Evolutionary conservation across 2,797 vertebrate genomes (phyloP).

Genomic region (Limosa lapponica): DNA sequence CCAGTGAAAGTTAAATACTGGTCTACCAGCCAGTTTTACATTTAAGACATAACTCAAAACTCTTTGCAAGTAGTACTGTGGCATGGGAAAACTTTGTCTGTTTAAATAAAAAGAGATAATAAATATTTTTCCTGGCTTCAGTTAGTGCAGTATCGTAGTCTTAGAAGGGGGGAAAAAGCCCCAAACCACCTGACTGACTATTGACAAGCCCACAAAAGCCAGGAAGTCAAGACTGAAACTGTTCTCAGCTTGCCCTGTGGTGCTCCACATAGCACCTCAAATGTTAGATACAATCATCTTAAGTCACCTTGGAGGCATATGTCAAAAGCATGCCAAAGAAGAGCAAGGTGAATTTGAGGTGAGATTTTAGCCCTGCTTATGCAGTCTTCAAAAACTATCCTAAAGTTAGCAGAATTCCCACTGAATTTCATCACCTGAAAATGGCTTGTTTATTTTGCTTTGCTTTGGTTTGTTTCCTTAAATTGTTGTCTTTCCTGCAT

Average conservation of each 20-base stretch:
- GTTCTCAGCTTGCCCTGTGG: neutral
- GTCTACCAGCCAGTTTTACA: conserved; percentile 10
- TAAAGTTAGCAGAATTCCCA: neutral
- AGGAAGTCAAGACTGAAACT: neutral
- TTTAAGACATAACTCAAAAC: conserved; percentile 1
- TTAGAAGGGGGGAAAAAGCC: neutral
- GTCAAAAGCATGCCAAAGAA: neutral
- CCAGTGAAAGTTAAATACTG: conserved; percentile 46
- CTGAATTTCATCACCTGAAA: neutral
- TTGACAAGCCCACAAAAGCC: neutral
- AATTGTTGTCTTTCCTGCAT: neutral
- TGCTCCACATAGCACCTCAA: neutral
- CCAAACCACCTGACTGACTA: neutral
- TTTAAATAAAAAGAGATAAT: conserved; percentile 4
- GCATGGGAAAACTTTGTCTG: neutral
- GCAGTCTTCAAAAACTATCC: neutral
- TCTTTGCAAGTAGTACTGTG: neutral
- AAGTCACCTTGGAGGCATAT: neutral
- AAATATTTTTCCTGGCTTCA: neutral
- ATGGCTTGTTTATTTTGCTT: neutral
- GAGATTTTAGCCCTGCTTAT: neutral
- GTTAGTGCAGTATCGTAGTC: neutral
- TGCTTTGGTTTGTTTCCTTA: neutral
- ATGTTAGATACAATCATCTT: neutral
- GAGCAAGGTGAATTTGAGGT: neutral